Base-by-base conservation (phyloP, 1,140 invertebrate genomes). In the Caerostris darwini region DNA sequence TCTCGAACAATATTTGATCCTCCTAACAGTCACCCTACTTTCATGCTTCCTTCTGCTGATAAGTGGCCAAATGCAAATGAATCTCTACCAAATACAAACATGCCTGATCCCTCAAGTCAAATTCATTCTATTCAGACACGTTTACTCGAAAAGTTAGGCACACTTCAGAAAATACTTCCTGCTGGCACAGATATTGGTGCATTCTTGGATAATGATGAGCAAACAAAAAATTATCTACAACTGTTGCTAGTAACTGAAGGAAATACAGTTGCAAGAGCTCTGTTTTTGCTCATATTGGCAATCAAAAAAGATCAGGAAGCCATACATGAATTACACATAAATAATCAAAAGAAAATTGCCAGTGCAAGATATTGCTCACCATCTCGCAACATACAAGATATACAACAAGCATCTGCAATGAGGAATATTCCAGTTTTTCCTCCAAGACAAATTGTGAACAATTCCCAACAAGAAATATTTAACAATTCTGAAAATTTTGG, bases 51-150 rank as follows among this genome's bases (percentile, higher is more conserved):
- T 77, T 5, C 53, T 58, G 8, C n/a, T 61, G 85, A 88, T 61
- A 94, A 94, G 59, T 94, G 92, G 92, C 57, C 56, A 53, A 86
- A 88, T 92, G 34, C 64, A 12, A 61, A 58, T 59, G 92, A 94
- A 64, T 81, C 64, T 54, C n/a, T 82, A 14, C 82, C 34, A 34
- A 93, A 53, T 69, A 54, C 53, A 3, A 93, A 87, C 81, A 8
- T 17, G 5, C n/a, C n/a, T 81, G 92, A 93, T 19, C 17, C 53
- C 59, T 83, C 82, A 7, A 14, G 61, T 14, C 61, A 64, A 17
- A 10, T 5, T 50, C 34, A 19, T 50, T 8, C 57, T 3, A 3
- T 82, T 50, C 92, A 69, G 2, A 71, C 61, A 56, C 64, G 83
- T 17, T n/a, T 94, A 3, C 5, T 87, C 3, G 92, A 94, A 64